Base-by-base conservation (phyloP, 2,113 vertebrate genomes). In the Gadus chalcogrammus region DNA sequence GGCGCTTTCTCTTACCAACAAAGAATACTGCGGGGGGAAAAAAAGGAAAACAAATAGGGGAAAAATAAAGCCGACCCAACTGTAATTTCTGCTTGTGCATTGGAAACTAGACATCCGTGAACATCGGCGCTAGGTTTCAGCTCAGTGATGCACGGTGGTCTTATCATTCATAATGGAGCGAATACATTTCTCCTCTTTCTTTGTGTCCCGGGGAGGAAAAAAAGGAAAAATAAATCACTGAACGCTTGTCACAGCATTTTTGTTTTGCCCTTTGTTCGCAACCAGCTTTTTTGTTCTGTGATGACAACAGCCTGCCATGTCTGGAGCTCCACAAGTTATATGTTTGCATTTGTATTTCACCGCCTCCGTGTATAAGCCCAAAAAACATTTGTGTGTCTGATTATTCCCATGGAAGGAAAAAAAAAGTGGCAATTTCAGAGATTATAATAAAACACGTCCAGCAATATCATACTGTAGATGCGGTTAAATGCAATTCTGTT, bases 401-500 rank as follows among this genome's bases (percentile, higher is more conserved):
- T 7, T 48, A 48, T 48, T 48, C 11, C 42, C 42, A 48, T 48
- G 42, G 42, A 48, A 13, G 42, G 42, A 48, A 48, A 42, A 42
- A 42, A 48, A 35, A 35, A 35, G 31, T 6, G 42, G 42, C 38
- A 42, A 48, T 48, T 48, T 48, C 42, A 48, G 42, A 48, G 42
- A 48, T 48, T 12, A 48, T 48, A 48, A 48, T 48, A 48, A 48
- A 48, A 66, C 42, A 61, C 70, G 75, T 84, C 79, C 72, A 42
- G 63, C 74, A 69, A 66, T 73, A 79, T 82, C 75, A 68, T 60
- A 24, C 24, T 24, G 24, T 24, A 17, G 35, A 72, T 74, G 69
- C 16, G 15, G 59, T 67, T 77, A 66, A 82, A 78, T 81, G 69
- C 75, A 75, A 76, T 82, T 82, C 81, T 71, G 65, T 74, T 73